Evolutionary conservation across 2,113 vertebrate species (phyloP).

Genomic region (Gobius niger): DNA sequence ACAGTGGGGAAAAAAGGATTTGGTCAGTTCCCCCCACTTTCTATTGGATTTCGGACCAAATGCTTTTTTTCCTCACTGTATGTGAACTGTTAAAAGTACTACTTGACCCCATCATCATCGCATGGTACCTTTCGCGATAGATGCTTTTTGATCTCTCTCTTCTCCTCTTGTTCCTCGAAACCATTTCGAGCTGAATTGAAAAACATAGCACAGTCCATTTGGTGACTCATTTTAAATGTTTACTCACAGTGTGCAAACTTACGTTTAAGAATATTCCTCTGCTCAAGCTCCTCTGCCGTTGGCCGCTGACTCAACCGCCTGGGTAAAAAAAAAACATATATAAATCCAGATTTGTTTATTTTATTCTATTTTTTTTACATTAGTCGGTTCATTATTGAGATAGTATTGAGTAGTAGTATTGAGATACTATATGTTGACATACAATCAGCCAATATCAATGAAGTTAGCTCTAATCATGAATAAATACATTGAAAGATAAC

Average conservation of each 20-base stretch:
- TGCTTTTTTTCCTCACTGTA: no score
- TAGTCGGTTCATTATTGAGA: slow-evolving; percentile 4
- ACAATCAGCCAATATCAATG: not conserved
- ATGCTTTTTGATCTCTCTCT: slow-evolving; percentile 94
- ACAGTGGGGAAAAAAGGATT: no score
- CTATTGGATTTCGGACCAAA: no score
- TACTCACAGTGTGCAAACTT: slow-evolving; percentile 59
- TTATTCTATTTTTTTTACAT: slow-evolving; percentile 5
- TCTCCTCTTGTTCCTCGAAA: slow-evolving; percentile 96
- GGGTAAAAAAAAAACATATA: slow-evolving; percentile 51
- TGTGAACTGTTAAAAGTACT: slow-evolving; percentile 9
- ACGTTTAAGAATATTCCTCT: slow-evolving; percentile 99
- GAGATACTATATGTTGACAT: no score
- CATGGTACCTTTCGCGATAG: slow-evolving; percentile 88
- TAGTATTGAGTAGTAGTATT: not conserved
- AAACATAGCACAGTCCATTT: not conserved
- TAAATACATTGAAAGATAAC: not conserved
- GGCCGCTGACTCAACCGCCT: slow-evolving; percentile 97
- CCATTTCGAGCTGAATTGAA: slow-evolving; percentile 87
- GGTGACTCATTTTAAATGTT: no score
- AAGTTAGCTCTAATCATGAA: not conserved
- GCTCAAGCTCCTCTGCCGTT: slow-evolving; percentile 94
- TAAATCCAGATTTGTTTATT: slow-evolving; percentile 17
- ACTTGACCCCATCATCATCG: not conserved
- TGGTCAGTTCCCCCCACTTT: no score